Conservation (phyloP, 2,797 vertebrate genomes). For the Rhynchonycteris naso region DNA sequence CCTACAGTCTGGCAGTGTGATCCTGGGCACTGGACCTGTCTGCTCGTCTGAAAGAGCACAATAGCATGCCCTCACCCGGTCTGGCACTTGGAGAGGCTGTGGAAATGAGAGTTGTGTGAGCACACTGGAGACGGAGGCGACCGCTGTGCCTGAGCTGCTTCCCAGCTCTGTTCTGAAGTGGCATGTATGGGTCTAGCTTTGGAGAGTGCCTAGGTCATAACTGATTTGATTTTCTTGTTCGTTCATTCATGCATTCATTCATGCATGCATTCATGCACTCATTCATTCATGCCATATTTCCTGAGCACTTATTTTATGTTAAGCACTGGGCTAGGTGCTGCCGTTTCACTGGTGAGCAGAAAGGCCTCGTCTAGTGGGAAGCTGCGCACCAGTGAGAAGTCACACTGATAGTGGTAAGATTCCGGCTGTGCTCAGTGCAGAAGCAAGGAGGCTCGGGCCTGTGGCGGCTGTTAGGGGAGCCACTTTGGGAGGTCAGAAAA, state of each 20-base stretch:
- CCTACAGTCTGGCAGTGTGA: neutral
- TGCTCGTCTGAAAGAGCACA: neutral
- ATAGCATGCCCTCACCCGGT: fast-evolving
- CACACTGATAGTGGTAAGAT: neutral
- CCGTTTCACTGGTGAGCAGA: neutral
- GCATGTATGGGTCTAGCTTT: neutral
- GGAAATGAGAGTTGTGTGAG: neutral
- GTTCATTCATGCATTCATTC: neutral
- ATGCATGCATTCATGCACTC: neutral
- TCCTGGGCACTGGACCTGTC: neutral
- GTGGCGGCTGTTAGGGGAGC: neutral
- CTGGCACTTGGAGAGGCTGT: neutral
- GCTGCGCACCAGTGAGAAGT: neutral
- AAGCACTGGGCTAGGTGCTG: neutral
- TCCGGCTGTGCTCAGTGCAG: neutral
- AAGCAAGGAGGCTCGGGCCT: neutral
- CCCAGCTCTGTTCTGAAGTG: neutral
- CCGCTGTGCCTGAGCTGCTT: neutral
- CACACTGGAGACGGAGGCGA: neutral
- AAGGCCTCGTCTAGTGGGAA: neutral
- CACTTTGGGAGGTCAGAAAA: neutral
- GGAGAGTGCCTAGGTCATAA: neutral
- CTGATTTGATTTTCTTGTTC: neutral
- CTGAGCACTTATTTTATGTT: neutral
- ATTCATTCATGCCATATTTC: neutral